phyloP scores from a whole-genome alignment of 2,113 vertebrate species.

The Rhipidura dahli region DNA sequence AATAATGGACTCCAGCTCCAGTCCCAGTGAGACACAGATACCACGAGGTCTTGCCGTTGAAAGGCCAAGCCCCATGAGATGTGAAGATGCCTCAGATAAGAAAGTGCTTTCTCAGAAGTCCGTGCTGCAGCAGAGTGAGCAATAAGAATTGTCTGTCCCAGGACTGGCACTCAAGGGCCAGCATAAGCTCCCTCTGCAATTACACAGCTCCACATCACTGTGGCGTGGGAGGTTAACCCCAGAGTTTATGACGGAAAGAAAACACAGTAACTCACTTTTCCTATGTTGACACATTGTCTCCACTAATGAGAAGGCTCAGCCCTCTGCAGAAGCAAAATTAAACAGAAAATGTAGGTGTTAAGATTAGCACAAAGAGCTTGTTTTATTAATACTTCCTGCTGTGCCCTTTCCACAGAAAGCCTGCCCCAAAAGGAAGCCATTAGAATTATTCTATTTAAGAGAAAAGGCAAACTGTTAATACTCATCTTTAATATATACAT shows the following conservation, averaged over 20 bases:
- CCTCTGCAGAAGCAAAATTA: not conserved
- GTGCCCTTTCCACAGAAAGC: not conserved
- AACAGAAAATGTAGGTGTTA: not conserved
- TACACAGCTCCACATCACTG: not conserved
- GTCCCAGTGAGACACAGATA: not conserved
- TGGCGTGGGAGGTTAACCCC: not conserved
- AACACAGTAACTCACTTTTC: constrained; percentile 16
- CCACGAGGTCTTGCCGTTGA: not conserved
- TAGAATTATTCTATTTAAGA: not conserved
- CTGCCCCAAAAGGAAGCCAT: not conserved
- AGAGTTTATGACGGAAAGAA: not conserved
- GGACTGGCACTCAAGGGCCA: not conserved
- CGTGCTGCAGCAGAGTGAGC: not conserved
- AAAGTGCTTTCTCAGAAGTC: not conserved
- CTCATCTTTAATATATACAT: not conserved
- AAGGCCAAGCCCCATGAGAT: not conserved
- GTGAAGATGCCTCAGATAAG: not conserved
- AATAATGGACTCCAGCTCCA: not conserved
- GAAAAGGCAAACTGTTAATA: not conserved
- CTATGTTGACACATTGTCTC: not conserved
- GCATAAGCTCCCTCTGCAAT: not conserved
- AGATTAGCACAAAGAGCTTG: not conserved
- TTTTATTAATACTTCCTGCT: not conserved
- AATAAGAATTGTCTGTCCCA: not conserved
- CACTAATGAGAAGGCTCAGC: not conserved